A percentile compares a stretch with the other conserved stretches of the same genome.
Conservation (phyloP, 2,888 invertebrate genomes). For the Mythimna lalbum region DNA sequence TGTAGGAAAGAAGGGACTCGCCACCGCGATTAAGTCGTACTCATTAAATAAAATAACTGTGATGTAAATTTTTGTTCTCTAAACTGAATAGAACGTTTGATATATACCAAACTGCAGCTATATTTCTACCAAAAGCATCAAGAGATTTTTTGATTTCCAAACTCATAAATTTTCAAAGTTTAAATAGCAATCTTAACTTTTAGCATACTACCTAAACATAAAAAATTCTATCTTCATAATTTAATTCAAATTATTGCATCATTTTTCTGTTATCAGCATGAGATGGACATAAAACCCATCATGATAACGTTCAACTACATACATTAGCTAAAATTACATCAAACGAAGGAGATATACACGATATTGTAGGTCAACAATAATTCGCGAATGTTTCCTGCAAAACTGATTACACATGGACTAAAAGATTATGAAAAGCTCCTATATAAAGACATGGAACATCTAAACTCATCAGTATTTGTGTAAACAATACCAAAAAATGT, state of each 20-base stretch:
- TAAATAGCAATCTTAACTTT: background rate
- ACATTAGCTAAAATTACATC: slow-evolving; percentile 21
- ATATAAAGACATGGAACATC: slow-evolving; percentile 69
- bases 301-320: slow-evolving; percentile 26
- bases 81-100: too few species aligned
- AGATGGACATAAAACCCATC: slow-evolving; percentile 23
- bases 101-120: too few species aligned
- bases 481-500: slow-evolving; percentile 75
- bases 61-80: too few species aligned
- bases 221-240: background rate
- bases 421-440: slow-evolving; percentile 51
- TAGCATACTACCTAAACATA: background rate
- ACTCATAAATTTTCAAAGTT: background rate
- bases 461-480: slow-evolving; percentile 70
- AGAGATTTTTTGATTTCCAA: too few species aligned
- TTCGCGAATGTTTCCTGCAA: slow-evolving; percentile 57
- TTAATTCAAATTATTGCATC: background rate
- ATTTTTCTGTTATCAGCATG: slow-evolving; percentile 15
- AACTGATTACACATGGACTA: slow-evolving; percentile 52
- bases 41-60: too few species aligned
- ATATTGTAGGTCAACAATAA: slow-evolving; percentile 44
- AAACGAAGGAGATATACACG: slow-evolving; percentile 30
- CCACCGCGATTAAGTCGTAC: too few species aligned
- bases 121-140: too few species aligned
- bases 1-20: background rate